Percentiles rank a stretch among this genome's conserved stretches.
Evolutionary conservation across 2,797 vertebrate genomes (phyloP).

Genomic region (Amphiprion clarkii): DNA sequence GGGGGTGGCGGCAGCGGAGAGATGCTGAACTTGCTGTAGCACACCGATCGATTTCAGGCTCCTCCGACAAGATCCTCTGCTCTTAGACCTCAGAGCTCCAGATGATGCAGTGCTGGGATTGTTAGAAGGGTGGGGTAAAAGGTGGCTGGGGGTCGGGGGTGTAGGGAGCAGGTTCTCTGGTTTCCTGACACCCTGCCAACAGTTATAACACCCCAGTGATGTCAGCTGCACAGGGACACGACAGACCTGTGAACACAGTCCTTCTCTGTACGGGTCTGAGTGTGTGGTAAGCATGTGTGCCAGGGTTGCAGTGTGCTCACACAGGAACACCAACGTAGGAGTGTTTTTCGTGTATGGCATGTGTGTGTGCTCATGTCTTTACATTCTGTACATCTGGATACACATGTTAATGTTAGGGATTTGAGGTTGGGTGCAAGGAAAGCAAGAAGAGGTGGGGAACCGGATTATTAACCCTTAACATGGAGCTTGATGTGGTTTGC

Average conservation of each 20-base stretch:
- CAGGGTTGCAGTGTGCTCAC: constrained; percentile 21
- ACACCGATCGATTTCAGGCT: constrained; percentile 80
- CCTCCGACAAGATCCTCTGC: constrained; percentile 72
- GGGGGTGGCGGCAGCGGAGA: background rate
- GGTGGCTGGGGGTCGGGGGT: constrained; percentile 27
- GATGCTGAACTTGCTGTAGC: constrained; percentile 51
- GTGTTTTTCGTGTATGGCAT: constrained; percentile 39
- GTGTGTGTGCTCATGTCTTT: constrained; percentile 33
- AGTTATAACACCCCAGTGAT: constrained; percentile 83
- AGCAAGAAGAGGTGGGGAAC: constrained; percentile 72
- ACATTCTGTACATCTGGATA: constrained; percentile 54
- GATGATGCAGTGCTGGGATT: constrained; percentile 68
- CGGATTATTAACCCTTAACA: constrained; percentile 86
- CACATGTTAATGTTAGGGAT: constrained; percentile 70
- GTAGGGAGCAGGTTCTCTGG: constrained; percentile 19
- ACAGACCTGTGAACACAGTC: constrained; percentile 62
- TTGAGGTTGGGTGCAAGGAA: constrained; percentile 63
- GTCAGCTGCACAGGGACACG: constrained; percentile 78
- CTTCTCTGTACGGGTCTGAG: constrained; percentile 40
- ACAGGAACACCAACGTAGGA: constrained; percentile 6
- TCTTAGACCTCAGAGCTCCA: constrained; percentile 73
- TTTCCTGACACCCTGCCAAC: constrained; percentile 79
- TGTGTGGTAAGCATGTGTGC: constrained; percentile 27
- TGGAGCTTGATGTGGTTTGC: constrained; percentile 79
- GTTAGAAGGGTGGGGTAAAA: constrained; percentile 20